These are phyloP conservation scores for Hydrolagus affinis DNA, from an alignment of 2,113 vertebrate genomes.

Conservation along the genomic window DNA sequence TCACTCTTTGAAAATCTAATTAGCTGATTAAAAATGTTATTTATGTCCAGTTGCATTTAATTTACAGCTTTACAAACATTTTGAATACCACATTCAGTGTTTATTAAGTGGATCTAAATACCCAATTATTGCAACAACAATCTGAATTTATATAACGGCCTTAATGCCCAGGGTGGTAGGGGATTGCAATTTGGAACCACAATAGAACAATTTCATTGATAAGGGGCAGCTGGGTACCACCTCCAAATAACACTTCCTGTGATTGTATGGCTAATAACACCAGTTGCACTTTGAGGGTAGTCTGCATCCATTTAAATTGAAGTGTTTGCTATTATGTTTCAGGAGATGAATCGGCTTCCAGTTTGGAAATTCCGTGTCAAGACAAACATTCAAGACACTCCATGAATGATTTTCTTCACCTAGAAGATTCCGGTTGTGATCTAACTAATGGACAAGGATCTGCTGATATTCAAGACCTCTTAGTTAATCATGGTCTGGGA, in stretches of 20 bases:
- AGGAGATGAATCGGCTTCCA: slow-evolving; percentile 36
- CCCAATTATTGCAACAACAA: background rate
- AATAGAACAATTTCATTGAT: background rate
- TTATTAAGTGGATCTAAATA: background rate
- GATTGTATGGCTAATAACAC: no score
- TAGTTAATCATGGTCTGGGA: slow-evolving; percentile 36
- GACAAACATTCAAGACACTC: slow-evolving; percentile 42
- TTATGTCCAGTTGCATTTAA: no score
- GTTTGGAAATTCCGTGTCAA: slow-evolving; percentile 36
- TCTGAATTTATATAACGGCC: no score
- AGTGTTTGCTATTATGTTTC: background rate
- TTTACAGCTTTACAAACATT: no score
- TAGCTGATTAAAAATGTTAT: no score
- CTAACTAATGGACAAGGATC: slow-evolving; percentile 47
- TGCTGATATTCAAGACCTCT: slow-evolving; percentile 44
- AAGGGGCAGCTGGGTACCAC: background rate
- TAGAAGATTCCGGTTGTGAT: slow-evolving; percentile 62
- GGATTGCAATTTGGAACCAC: background rate
- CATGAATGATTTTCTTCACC: slow-evolving; percentile 35
- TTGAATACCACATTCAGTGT: no score
- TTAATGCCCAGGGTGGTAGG: no score
- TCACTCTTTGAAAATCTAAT: no score
- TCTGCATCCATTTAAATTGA: background rate
- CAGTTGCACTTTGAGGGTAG: background rate
- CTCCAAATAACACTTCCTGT: background rate